Base-by-base conservation (phyloP, 2,797 vertebrate genomes). In the Enteromius trimaculatus region DNA sequence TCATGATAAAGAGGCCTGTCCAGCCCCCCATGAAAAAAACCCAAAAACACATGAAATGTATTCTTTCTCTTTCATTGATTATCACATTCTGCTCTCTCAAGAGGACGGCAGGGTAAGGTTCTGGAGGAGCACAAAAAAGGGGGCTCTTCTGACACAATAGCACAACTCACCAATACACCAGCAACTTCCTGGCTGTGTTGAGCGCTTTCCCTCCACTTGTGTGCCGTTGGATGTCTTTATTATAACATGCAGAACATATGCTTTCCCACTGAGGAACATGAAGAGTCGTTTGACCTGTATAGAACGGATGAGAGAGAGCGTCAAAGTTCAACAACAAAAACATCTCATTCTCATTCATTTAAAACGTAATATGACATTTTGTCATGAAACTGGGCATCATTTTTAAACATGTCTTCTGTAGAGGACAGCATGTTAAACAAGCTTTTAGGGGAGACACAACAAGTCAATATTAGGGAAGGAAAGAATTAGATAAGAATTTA, bases 1-100 rank as follows among this genome's bases (percentile, higher is more conserved):
- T 92, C 89, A 87, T 89, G 94, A 94, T 95, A 93, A 94, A 94
- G 90, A 93, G 87, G 79, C 76, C 83, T 16, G 78, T 82, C 82
- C 89, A 84, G 80, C 85, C 85, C 76, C 77, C 82, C 66, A 60
- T 83, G 69, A 79, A 70, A 88, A 87, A 90, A 87, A 7, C 37
- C 37, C 37, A 0, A 91, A 47, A 47, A 90, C 84, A 81, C 88
- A 76, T 86, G 87, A 92, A 92, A 93, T 90, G 87, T 88, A 80
- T 87, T 91, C 82, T 87, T 87, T 88, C 55, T 65, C 76, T 71
- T 71, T 87, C 85, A 87, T 88, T 92, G 81, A 88, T 88, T 88
- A 72, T 51, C 87, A 85, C 84, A 86, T 77, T 55, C 82, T 86
- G 87, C 89, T 89, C 89, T 89, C 89, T 93, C 77, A 88, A 93